Evolutionary conservation across 2,113 vertebrate species (phyloP).

Genomic region (Collichthys lucidus): DNA sequence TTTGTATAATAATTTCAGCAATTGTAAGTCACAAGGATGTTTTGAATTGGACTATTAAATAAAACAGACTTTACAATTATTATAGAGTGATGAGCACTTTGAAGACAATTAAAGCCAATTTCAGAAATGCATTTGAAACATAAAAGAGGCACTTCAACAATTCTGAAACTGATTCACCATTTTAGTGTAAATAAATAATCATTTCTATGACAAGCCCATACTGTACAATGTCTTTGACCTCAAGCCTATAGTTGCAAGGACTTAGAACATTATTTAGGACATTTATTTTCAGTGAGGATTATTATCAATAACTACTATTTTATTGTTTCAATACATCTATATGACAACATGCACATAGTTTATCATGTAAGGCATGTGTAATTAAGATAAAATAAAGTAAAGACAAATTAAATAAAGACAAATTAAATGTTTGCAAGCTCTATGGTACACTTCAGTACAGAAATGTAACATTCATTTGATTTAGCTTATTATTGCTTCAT

Average conservation of each 20-base stretch:
- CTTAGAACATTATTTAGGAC: not conserved
- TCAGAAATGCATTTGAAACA: not conserved
- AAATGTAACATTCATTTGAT: slow-evolving; percentile 1
- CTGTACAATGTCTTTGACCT: not conserved
- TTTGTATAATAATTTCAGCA: slow-evolving; percentile 6
- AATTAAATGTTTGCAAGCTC: not conserved
- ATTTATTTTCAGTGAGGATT: not conserved
- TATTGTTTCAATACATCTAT: not conserved
- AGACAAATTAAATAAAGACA: not conserved
- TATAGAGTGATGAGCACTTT: not conserved
- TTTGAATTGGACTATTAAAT: not conserved
- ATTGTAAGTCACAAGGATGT: slow-evolving; percentile 4
- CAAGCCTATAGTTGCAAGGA: not conserved
- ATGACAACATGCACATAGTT: not conserved
- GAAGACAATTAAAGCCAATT: not conserved
- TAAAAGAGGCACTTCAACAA: not conserved
- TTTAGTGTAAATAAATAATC: not conserved
- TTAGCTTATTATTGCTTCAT: not conserved
- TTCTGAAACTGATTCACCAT: not conserved
- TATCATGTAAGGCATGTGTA: not conserved
- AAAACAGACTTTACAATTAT: not conserved
- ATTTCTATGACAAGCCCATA: not conserved
- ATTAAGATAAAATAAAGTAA: not conserved
- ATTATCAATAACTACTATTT: not conserved
- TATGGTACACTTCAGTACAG: not conserved